Evolutionary conservation across 92 coral and sea anemone genomes (phyloP).

Genomic region (Muricea muricata): DNA sequence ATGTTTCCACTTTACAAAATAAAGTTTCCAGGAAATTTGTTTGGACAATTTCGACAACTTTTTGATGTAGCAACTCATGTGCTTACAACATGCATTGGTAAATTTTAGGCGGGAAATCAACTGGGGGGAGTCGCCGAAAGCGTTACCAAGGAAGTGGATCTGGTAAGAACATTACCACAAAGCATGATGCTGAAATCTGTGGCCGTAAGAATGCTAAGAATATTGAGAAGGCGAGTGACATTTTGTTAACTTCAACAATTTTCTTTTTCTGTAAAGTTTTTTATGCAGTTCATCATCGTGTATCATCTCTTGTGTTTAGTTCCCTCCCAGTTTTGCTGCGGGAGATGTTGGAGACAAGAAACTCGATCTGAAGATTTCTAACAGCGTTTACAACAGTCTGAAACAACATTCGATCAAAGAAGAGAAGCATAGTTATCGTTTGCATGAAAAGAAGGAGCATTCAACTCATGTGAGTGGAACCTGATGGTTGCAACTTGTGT

Average conservation of each 20-base stretch:
- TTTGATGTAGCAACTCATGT: too few relatives aligned
- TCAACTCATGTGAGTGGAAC: conserved; percentile 86
- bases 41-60: background rate
- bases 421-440: conserved; percentile 87
- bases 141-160: conserved; percentile 31
- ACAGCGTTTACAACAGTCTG: conserved; percentile 89
- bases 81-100: too few relatives aligned
- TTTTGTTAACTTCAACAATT: background rate
- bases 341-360: conserved; percentile 87
- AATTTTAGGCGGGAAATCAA: background rate
- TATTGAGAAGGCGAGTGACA: conserved; percentile 84
- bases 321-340: conserved; percentile 88
- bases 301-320: conserved; percentile 10
- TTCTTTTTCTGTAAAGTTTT: background rate
- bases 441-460: conserved; percentile 97
- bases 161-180: conserved; percentile 84
- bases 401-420: conserved; percentile 91
- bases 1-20: background rate
- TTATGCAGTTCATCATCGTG: too few relatives aligned
- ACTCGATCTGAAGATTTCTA: conserved; percentile 86
- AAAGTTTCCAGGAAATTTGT: background rate
- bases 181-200: conserved; percentile 92
- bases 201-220: conserved; percentile 88
- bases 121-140: conserved; percentile 37
- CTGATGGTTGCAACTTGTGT: too few relatives aligned